phyloP scores from a whole-genome alignment of 2,797 vertebrate species.

The Esox lucius region DNA sequence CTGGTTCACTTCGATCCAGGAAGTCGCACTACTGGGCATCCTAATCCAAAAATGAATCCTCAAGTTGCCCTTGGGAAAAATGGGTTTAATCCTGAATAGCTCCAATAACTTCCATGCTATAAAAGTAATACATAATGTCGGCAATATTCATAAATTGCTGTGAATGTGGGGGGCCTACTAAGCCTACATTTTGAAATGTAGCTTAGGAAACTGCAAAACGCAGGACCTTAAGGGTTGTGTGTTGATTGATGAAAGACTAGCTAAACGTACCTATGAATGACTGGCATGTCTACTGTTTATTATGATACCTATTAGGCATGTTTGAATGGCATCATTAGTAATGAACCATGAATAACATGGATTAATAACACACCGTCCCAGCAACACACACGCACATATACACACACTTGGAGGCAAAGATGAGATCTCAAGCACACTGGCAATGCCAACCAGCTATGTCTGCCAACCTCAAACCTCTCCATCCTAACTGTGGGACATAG shows the following conservation, averaged over 20 bases:
- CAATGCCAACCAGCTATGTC: slow-evolving; percentile 38
- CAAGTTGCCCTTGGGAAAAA: slow-evolving; percentile 73
- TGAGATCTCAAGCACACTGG: slow-evolving; percentile 58
- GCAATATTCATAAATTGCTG: slow-evolving; percentile 50
- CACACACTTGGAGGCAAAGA: slow-evolving; percentile 44
- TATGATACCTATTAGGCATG: neutral
- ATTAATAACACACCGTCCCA: neutral
- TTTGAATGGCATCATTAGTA: neutral
- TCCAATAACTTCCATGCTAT: slow-evolving; percentile 54
- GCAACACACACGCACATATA: neutral
- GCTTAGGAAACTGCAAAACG: slow-evolving; percentile 55
- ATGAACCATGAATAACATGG: neutral
- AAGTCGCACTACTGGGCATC: slow-evolving; percentile 64
- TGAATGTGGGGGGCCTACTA: slow-evolving; percentile 45
- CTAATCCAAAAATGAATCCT: slow-evolving; percentile 79
- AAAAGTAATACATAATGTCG: slow-evolving; percentile 47
- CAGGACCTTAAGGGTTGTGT: slow-evolving; percentile 30
- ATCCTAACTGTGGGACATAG: slow-evolving; percentile 51
- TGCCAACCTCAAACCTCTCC: slow-evolving; percentile 35
- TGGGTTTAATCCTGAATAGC: slow-evolving; percentile 69
- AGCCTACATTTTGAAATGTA: slow-evolving; percentile 47
- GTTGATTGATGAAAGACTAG: slow-evolving; percentile 61
- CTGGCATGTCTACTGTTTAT: neutral
- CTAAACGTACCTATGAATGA: slow-evolving; percentile 33
- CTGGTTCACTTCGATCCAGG: slow-evolving; percentile 52